Conservation (phyloP, 2,888 invertebrate species). For the Dynastes tityus region DNA sequence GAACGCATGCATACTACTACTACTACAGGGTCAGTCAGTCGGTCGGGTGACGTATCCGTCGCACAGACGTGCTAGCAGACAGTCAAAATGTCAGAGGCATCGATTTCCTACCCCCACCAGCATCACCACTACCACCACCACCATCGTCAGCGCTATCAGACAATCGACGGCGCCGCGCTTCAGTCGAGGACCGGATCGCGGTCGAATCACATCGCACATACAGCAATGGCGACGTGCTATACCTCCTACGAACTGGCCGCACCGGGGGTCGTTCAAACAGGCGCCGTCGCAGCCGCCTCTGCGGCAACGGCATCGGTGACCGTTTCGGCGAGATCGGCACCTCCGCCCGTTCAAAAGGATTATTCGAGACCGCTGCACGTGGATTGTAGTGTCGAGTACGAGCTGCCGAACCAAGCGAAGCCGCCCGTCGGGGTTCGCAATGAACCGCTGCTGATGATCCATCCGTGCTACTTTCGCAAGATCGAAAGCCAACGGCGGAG, state of each 20-base stretch:
- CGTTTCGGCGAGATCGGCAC: constrained; percentile 68
- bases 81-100: constrained; percentile 68
- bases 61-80: constrained; percentile 69
- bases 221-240: constrained; percentile 67
- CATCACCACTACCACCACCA: constrained; percentile 49
- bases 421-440: constrained; percentile 88
- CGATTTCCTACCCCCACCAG: constrained; percentile 71
- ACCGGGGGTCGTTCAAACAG: constrained; percentile 66
- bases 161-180: constrained; percentile 52
- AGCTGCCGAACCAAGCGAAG: constrained; percentile 90
- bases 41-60: constrained; percentile 65
- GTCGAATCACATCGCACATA: constrained; percentile 59
- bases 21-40: constrained; percentile 39
- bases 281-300: constrained; percentile 59
- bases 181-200: constrained; percentile 67
- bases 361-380: constrained; percentile 90
- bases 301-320: constrained; percentile 61
- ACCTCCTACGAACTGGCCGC: constrained; percentile 67
- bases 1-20: neutral
- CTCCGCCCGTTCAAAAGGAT: constrained; percentile 78
- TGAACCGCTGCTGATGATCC: constrained; percentile 91
- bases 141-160: constrained; percentile 53
- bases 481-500: constrained; percentile 88
- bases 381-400: constrained; percentile 93
- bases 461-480: constrained; percentile 90